A percentile compares a stretch with the other conserved stretches of the same genome.
Conservation (phyloP, 2,113 vertebrate genomes). For the Coptodon bakossiorum region DNA sequence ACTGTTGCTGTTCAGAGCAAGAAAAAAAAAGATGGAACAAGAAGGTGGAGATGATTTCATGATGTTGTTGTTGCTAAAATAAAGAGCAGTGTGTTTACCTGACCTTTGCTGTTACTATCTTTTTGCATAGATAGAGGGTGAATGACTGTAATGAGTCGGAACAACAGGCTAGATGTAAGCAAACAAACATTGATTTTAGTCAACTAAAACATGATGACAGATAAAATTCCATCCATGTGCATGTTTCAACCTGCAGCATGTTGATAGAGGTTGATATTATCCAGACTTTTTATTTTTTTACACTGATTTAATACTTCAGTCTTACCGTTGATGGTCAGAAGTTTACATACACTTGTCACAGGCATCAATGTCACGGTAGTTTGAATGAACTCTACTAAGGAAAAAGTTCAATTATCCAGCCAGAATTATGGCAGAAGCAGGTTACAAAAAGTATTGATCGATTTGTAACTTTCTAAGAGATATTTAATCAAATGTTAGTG, state of each 20-base stretch:
- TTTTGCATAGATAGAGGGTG: neutral
- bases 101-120: neutral
- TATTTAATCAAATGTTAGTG: neutral
- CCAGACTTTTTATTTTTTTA: neutral
- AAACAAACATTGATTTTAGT: neutral
- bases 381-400: neutral
- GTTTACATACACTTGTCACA: too few relatives aligned
- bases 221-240: neutral
- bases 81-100: slow-evolving; percentile 72
- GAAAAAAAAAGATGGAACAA: slow-evolving; percentile 14
- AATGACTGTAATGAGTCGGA: neutral
- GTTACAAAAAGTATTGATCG: neutral
- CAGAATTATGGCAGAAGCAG: neutral
- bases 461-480: neutral
- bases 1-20: slow-evolving; percentile 67
- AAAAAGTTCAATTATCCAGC: neutral
- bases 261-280: neutral
- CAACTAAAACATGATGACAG: neutral
- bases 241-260: neutral
- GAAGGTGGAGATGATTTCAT: slow-evolving; percentile 47
- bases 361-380: neutral
- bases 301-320: neutral
- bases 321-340: neutral
- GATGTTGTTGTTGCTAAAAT: slow-evolving; percentile 68
- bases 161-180: neutral